Percentiles rank a stretch among this genome's conserved stretches.
Conservation (phyloP, 2,113 vertebrate genomes). For the Prionailurus bengalensis region DNA sequence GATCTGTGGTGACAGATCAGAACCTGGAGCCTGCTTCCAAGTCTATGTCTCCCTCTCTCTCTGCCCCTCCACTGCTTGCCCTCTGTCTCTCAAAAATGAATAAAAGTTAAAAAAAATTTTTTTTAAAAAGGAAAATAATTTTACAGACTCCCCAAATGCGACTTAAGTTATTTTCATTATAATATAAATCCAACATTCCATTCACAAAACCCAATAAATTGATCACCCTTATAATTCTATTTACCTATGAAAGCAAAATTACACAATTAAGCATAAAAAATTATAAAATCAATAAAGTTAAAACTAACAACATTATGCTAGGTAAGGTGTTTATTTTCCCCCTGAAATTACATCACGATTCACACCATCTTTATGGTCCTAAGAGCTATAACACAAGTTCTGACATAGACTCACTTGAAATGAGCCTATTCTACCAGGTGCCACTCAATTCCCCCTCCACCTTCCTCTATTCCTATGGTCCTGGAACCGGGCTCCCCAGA, state of each 20-base stretch:
- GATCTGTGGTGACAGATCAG: too few relatives aligned
- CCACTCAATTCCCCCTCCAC: background rate
- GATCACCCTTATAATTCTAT: background rate
- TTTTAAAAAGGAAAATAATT: background rate
- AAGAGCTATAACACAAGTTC: background rate
- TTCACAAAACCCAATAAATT: constrained; percentile 15
- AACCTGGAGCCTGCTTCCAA: too few relatives aligned
- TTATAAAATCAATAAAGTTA: background rate
- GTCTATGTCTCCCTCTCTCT: too few relatives aligned
- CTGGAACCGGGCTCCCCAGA: background rate
- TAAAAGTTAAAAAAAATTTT: too few relatives aligned
- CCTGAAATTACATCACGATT: constrained; percentile 7
- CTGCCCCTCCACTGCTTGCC: too few relatives aligned
- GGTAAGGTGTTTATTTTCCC: background rate
- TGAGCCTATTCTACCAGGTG: background rate
- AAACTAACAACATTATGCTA: background rate
- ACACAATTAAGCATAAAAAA: constrained; percentile 42
- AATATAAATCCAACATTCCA: background rate
- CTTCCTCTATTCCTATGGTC: background rate
- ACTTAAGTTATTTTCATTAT: constrained; percentile 17
- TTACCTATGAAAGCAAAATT: background rate
- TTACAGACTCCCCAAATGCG: background rate
- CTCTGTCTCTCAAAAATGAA: too few relatives aligned
- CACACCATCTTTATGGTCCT: background rate
- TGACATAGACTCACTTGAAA: background rate